phyloP scores from a whole-genome alignment of 2,113 vertebrate genomes.

The Lota lota region DNA sequence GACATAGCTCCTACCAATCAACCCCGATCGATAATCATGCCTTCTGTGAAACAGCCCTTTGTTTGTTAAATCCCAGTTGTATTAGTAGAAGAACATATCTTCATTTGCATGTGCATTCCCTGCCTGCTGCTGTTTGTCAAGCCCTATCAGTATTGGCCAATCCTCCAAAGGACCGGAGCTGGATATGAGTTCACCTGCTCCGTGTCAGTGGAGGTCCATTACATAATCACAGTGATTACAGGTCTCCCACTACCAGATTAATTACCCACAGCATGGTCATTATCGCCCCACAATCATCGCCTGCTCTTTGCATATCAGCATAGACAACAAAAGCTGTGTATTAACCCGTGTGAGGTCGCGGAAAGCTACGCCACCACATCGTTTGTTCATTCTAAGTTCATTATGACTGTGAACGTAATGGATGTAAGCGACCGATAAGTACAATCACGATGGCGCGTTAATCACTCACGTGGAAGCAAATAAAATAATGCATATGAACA shows the following conservation, averaged over 20 bases:
- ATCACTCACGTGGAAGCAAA: slow-evolving; percentile 19
- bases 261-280: slow-evolving; percentile 57
- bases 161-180: slow-evolving; percentile 29
- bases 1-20: too few relatives aligned
- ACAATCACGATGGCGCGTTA: slow-evolving; percentile 27
- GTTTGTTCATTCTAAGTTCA: slow-evolving; percentile 59
- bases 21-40: too few relatives aligned
- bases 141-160: slow-evolving; percentile 26
- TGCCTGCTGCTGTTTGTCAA: neutral
- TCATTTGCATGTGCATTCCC: too few relatives aligned
- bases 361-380: slow-evolving; percentile 21
- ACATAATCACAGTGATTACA: slow-evolving; percentile 57
- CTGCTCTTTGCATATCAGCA: slow-evolving; percentile 43
- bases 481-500: too few relatives aligned
- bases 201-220: slow-evolving; percentile 45
- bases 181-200: slow-evolving; percentile 50
- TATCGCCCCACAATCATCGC: slow-evolving; percentile 61
- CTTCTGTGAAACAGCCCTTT: too few relatives aligned
- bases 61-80: too few relatives aligned
- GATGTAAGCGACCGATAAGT: slow-evolving; percentile 40
- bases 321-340: slow-evolving; percentile 45
- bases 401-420: slow-evolving; percentile 50
- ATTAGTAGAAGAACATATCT: too few relatives aligned
- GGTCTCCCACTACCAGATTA: slow-evolving; percentile 53
- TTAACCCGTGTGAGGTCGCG: slow-evolving; percentile 43